A percentile compares a stretch with the other conserved stretches of the same genome.
These are phyloP conservation scores for Oreochromis tanganicae DNA, from an alignment of 2,113 vertebrate species.

Conservation along the genomic window DNA sequence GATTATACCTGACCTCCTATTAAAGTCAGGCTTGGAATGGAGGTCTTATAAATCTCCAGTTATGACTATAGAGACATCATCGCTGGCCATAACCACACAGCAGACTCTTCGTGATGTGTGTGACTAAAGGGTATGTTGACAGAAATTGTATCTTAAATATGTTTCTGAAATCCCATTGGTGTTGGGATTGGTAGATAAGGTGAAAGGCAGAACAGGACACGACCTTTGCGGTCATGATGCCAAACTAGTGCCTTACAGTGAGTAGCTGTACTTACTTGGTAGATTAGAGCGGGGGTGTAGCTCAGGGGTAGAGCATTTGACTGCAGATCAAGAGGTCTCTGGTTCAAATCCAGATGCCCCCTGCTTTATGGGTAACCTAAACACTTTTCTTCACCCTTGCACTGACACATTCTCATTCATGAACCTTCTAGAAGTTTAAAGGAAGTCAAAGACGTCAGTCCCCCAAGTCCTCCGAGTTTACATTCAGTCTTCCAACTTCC, in stretches of 20 bases:
- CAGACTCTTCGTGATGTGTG: neutral
- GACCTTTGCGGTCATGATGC: rapidly evolving
- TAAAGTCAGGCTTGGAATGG: neutral
- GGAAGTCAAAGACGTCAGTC: neutral
- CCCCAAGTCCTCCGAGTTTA: rapidly evolving
- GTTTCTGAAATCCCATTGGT: neutral
- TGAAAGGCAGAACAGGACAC: rapidly evolving
- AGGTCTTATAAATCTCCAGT: neutral
- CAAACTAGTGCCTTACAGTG: neutral
- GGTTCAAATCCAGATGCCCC: neutral
- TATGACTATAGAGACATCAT: neutral
- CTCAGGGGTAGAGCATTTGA: rapidly evolving
- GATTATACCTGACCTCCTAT: neutral
- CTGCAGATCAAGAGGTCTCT: neutral
- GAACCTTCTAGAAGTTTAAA: neutral
- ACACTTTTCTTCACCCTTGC: neutral
- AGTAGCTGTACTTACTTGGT: rapidly evolving
- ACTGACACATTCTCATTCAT: rapidly evolving
- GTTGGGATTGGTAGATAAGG: neutral
- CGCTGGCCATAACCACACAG: neutral
- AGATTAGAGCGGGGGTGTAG: neutral
- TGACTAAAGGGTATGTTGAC: neutral
- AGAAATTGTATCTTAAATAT: neutral
- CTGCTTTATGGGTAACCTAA: neutral
- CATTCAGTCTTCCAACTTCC: neutral